Percentiles rank a stretch among this genome's conserved stretches.
Conservation (phyloP, 2,888 invertebrate species). For the Pediacus dermestoides region DNA sequence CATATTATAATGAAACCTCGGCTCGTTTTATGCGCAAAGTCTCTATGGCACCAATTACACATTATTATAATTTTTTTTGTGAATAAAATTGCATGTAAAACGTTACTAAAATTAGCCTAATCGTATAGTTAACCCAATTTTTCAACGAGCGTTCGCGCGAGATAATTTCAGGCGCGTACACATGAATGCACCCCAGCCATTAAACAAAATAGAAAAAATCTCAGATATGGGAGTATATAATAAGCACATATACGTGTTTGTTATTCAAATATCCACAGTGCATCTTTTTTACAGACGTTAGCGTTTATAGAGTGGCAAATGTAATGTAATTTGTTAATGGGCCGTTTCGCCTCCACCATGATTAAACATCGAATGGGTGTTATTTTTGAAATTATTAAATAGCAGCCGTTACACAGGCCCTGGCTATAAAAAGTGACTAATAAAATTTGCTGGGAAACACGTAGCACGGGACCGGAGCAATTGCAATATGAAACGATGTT, state of each 20-base stretch:
- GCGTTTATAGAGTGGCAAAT: too few relatives aligned
- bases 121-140: conserved; percentile 33
- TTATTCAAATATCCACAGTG: too few relatives aligned
- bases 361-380: too few relatives aligned
- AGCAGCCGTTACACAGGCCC: conserved; percentile 19
- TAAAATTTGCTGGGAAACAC: conserved; percentile 26
- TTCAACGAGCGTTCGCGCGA: conserved; percentile 2
- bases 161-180: conserved; percentile 7
- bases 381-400: conserved; percentile 19
- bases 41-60: conserved; percentile 1
- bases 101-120: conserved; percentile 34
- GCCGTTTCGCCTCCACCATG: too few relatives aligned
- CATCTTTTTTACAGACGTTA: too few relatives aligned
- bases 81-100: conserved; percentile 36
- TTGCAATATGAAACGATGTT: conserved; percentile 35
- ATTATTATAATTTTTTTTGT: conserved; percentile 28
- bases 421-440: conserved; percentile 22
- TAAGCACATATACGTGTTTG: too few relatives aligned
- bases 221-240: too few relatives aligned
- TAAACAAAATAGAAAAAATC: conserved; percentile 4
- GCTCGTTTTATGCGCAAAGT: conserved; percentile 5
- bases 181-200: neutral
- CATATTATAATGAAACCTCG: conserved; percentile 21
- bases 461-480: conserved; percentile 23
- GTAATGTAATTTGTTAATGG: too few relatives aligned